Evolutionary conservation across 2,797 vertebrate species (phyloP).

Genomic region (Eurystomus glaucurus): DNA sequence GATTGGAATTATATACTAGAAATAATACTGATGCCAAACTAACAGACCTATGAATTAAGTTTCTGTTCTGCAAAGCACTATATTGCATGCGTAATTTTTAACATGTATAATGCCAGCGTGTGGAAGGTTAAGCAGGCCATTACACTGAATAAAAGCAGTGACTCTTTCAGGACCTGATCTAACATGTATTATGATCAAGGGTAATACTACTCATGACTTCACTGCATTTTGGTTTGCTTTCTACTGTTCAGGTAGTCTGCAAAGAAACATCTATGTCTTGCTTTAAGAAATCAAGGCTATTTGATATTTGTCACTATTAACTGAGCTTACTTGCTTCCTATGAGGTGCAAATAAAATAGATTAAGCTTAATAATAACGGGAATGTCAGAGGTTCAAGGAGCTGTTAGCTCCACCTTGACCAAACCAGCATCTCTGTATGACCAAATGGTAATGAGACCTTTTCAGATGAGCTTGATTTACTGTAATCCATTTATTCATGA

Average conservation of each 20-base stretch:
- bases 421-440: background rate
- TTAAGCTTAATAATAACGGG: background rate
- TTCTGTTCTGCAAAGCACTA: background rate
- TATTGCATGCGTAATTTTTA: background rate
- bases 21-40: background rate
- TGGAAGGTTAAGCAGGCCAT: background rate
- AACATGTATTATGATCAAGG: background rate
- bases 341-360: background rate
- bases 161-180: background rate
- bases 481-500: background rate
- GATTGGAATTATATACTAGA: background rate
- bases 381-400: background rate
- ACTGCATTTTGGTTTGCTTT: background rate
- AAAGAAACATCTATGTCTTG: background rate
- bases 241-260: background rate
- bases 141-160: background rate
- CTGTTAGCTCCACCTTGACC: background rate
- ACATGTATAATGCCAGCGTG: background rate
- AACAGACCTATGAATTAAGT: background rate
- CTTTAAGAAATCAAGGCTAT: background rate
- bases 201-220: background rate
- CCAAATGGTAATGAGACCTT: constrained; percentile 44
- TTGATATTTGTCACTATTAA: background rate
- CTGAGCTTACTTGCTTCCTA: background rate
- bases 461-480: background rate